These are phyloP conservation scores for Cepaea nemoralis DNA, from an alignment of 1,140 invertebrate genomes.

Conservation along the genomic window DNA sequence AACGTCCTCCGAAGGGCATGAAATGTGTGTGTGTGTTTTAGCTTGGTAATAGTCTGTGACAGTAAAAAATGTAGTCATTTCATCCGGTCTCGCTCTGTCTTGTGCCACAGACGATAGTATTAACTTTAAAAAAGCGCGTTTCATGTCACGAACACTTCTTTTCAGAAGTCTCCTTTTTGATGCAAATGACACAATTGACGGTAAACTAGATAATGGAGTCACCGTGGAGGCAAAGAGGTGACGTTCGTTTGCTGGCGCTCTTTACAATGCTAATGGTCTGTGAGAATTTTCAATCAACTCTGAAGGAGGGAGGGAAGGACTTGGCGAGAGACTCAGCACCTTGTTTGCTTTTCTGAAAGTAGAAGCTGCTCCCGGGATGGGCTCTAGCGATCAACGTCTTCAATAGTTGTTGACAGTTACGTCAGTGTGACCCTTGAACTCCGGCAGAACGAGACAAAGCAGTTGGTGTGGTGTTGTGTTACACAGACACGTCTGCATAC, in stretches of 20 bases:
- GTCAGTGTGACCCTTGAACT: constrained; percentile 20
- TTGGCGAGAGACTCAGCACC: background rate
- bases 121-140: background rate
- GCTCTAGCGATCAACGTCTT: constrained; percentile 12
- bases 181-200: constrained; percentile 26
- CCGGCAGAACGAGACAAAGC: constrained; percentile 2
- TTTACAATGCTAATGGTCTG: constrained; percentile 39
- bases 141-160: background rate
- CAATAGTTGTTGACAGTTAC: constrained; percentile 26
- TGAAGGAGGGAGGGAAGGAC: background rate
- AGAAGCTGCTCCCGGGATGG: constrained; percentile 23
- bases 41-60: too few species aligned
- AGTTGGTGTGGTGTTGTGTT: background rate
- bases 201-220: constrained; percentile 37
- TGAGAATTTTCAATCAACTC: constrained; percentile 37
- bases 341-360: constrained; percentile 33
- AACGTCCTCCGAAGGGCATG: too few species aligned
- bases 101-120: too few species aligned
- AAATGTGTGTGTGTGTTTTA: too few species aligned
- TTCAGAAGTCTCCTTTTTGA: constrained; percentile 7
- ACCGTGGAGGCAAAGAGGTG: background rate
- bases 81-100: too few species aligned
- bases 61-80: too few species aligned
- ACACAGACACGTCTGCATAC: too few species aligned
- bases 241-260: constrained; percentile 29